Base-by-base conservation (phyloP, 2,113 vertebrate genomes). In the Rhegmatorhina hoffmannsi region DNA sequence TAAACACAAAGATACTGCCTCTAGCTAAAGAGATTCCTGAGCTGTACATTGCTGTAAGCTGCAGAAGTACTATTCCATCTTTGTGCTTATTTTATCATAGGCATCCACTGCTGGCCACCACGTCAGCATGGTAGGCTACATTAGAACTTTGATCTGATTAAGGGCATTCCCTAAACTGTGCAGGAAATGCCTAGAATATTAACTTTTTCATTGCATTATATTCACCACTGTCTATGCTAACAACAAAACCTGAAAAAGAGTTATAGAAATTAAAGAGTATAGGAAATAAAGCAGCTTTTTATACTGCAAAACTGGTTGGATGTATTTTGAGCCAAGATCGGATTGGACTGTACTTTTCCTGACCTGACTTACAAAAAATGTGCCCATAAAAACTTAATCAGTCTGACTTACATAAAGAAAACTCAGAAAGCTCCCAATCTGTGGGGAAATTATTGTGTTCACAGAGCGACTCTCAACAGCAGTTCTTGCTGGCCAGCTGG, bases 81-180 rank as follows among this genome's bases (percentile, higher is more conserved):
- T 49, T 13, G 9, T 0, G 0, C 20, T 77, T 18, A 0, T 82
- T 75, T 75, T n/a, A 11, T 34, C 9, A 11, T 29, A 55, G 25
- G 13, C 12, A 67, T 33, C 17, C 26, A 21, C 25, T 80, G 6
- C 3, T 78, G 84, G 47, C 9, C 90, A 60, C 17, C 29, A 23
- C 7, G 20, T 18, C 15, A 87, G 11, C 13, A 13, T 25, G 5
- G 40, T 1, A 36, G 36, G 40, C 31, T 80, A 52, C 31, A 33
- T 26, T 29, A n/a, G 38, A 33, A 23, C 24, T 53, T 49, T 34
- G 47, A 29, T 67, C 15, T 59, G 44, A 56, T n/a, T 29, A 64
- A 40, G 14, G 43, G 31, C 8, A 60, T 25, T 72, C 40, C 13
- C 10, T 79, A 46, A 76, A 46, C 17, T 28, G 5, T 34, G 17